Evolutionary conservation across 2,797 vertebrate genomes (phyloP).

Genomic region (Phataginus tricuspis): DNA sequence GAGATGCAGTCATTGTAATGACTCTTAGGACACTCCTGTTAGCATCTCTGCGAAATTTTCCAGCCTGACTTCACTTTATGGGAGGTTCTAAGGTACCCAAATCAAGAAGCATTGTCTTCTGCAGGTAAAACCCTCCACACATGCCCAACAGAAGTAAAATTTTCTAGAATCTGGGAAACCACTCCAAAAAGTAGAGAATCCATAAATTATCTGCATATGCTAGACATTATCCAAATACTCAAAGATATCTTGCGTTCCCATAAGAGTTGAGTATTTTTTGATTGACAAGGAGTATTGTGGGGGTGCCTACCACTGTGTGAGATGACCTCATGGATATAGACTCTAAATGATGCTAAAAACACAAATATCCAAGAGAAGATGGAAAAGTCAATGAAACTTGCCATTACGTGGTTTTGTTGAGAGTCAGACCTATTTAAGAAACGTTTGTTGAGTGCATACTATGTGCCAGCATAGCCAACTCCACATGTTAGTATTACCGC

Average conservation of each 20-base stretch:
- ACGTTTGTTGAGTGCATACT: not conserved
- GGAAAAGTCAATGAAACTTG: not conserved
- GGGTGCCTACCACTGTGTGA: not conserved
- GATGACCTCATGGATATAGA: not conserved
- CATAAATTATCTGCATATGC: not conserved
- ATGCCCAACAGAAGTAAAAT: not conserved
- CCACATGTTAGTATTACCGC: not conserved
- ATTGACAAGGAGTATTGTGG: not conserved
- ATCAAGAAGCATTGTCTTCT: not conserved
- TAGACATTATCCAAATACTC: not conserved
- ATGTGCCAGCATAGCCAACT: fast-evolving
- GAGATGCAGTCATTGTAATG: not conserved
- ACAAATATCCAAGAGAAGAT: not conserved
- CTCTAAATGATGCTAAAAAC: not conserved
- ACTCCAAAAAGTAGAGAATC: not conserved
- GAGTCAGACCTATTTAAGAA: not conserved
- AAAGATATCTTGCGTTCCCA: not conserved
- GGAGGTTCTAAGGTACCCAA: not conserved
- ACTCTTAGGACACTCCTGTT: not conserved
- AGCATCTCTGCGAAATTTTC: not conserved
- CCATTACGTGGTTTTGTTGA: not conserved
- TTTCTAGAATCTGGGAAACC: not conserved
- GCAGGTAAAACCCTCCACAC: not conserved
- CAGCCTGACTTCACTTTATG: not conserved
- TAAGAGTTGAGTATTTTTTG: not conserved